These are phyloP conservation scores for Illadopsis cleaveri DNA, from an alignment of 2,113 vertebrate genomes.

Conservation along the genomic window DNA sequence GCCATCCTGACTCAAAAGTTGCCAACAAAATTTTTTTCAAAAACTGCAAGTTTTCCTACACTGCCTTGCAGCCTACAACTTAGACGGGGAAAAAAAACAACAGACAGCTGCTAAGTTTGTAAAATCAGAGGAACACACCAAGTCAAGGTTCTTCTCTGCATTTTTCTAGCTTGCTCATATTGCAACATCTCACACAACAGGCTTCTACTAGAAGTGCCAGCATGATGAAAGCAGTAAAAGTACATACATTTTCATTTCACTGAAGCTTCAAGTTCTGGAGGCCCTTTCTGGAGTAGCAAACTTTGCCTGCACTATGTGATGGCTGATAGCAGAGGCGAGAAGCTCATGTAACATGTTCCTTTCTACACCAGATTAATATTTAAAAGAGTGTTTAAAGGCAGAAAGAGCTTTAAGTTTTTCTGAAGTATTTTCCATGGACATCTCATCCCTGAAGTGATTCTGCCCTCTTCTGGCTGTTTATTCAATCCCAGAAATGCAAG, in stretches of 20 bases:
- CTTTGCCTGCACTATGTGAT: neutral
- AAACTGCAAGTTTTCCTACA: neutral
- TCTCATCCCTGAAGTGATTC: neutral
- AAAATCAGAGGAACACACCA: neutral
- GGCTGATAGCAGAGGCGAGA: neutral
- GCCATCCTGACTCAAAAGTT: neutral
- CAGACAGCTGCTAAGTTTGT: neutral
- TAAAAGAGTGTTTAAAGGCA: neutral
- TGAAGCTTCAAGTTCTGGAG: neutral
- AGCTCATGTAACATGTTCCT: neutral
- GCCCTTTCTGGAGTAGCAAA: neutral
- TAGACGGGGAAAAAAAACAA: neutral
- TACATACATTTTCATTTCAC: neutral
- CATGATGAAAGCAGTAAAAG: neutral
- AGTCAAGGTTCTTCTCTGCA: neutral
- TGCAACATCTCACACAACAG: neutral
- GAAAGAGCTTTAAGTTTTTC: neutral
- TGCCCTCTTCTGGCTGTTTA: constrained; percentile 61
- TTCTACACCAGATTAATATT: neutral
- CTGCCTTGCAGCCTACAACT: neutral
- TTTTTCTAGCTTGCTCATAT: neutral
- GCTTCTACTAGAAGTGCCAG: neutral
- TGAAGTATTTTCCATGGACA: neutral
- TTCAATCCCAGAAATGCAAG: neutral
- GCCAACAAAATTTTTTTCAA: neutral